Evolutionary conservation across 2,888 invertebrate species (phyloP), one percentile per base, ranked within the genome.

Genomic region (Cryptocephalus primarius): DNA sequence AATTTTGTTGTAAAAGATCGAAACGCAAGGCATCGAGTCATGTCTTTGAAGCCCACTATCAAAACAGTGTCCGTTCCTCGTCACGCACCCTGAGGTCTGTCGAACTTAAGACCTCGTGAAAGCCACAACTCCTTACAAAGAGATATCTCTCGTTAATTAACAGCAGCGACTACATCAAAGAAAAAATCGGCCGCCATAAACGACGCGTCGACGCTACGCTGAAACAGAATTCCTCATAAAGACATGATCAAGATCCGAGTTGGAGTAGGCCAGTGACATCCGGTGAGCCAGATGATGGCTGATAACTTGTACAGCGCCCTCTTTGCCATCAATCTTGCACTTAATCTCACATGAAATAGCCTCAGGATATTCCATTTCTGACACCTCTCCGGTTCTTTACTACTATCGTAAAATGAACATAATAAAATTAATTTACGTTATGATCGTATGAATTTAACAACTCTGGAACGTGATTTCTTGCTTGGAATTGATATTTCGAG

Each of bases 341-440:
- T 52, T 52, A 49, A 52, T 52, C 52, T 47, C 46, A 49, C 49
- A 46, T 47, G 44, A 52, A 46, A 52, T 6, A 36, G 12, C 48
- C 42, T 42, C 43, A 14, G 31, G 39, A 45, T 47, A 48, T 49
- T 36, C 45, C 22, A 48, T 45, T 49, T 32, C 46, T 50, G 49
- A 48, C 53, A 53, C 50, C 47, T 51, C 39, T 38, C 42, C 4
- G 13, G 42, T 38, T 46, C 46, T 51, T 53, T 51, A 51, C 48
- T 49, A 43, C 51, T 45, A 42, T 51, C 51, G 49, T 53, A 51
- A 51, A 51, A 43, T 44, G 40, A 13, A 32, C 42, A 42, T 51
- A 53, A 45, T 53, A 44, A 46, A 39, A 51, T 48, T 51, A 53
- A 53, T 51, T 53, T 53, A 53, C 34, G 49, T 48, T 48, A 40